Conservation (phyloP, 2,888 invertebrate genomes). For the Scaptomyza caliginosa region DNA sequence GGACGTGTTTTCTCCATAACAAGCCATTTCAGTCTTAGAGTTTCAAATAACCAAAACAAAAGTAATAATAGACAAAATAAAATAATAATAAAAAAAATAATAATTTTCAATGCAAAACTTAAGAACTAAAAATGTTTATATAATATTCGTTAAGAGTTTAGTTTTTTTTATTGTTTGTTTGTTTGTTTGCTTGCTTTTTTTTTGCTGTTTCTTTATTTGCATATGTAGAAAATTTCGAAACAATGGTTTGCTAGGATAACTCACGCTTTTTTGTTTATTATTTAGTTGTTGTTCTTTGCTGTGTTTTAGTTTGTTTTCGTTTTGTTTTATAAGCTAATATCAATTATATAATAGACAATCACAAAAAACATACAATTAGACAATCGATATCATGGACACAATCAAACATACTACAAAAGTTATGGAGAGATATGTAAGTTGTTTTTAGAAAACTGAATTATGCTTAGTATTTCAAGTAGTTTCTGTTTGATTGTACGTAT, state of each 20-base stretch:
- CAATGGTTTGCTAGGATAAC: constrained; percentile 75
- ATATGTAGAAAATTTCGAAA: constrained; percentile 69
- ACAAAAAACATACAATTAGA: constrained; percentile 54
- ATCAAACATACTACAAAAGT: constrained; percentile 56
- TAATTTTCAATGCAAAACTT: constrained; percentile 48
- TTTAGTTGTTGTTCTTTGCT: constrained; percentile 22
- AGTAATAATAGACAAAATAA: constrained; percentile 28
- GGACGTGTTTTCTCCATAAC: constrained; percentile 75
- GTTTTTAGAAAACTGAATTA: constrained; percentile 49
- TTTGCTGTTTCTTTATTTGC: constrained; percentile 39
- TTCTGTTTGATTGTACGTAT: constrained; percentile 60
- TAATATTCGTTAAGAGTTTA: constrained; percentile 41
- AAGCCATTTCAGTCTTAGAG: constrained; percentile 83
- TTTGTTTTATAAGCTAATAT: constrained; percentile 70
- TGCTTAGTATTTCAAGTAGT: constrained; percentile 69
- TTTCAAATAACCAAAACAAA: constrained; percentile 80
- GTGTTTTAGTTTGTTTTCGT: constrained; percentile 46
- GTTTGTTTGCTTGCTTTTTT: constrained; percentile 36
- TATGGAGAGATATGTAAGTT: constrained; percentile 27
- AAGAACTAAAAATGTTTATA: constrained; percentile 47
- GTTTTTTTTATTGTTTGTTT: constrained; percentile 17
- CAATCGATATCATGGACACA: constrained; percentile 45
- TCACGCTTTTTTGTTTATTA: constrained; percentile 47
- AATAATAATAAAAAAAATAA: constrained; percentile 29
- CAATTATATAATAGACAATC: constrained; percentile 69